These are phyloP conservation scores for Avahi laniger DNA, from an alignment of 2,797 vertebrate genomes.

Conservation along the genomic window DNA sequence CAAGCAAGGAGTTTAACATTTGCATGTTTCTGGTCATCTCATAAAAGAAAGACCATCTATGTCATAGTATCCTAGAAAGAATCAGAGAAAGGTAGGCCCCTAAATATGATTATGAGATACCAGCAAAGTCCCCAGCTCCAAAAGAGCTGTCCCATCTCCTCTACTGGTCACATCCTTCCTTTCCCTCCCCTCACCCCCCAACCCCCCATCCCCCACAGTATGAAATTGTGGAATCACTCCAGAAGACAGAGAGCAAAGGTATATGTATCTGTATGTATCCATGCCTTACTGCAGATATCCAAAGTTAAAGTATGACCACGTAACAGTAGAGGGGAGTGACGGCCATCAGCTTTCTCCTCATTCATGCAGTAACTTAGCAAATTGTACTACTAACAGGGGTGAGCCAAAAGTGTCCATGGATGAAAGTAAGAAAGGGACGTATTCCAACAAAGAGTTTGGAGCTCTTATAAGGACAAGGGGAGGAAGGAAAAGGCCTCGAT, in stretches of 20 bases:
- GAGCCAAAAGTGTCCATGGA: not conserved
- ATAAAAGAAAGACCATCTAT: not conserved
- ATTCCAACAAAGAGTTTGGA: not conserved
- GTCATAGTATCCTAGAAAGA: not conserved
- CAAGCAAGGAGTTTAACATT: not conserved
- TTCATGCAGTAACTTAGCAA: not conserved
- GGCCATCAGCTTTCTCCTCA: not conserved
- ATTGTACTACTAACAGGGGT: not conserved
- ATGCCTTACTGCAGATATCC: no score
- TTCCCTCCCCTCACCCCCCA: not conserved
- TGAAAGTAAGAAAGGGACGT: not conserved
- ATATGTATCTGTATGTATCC: not conserved
- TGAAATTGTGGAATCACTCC: not conserved
- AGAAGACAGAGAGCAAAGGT: not conserved
- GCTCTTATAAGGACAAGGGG: not conserved
- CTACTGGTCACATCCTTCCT: no score
- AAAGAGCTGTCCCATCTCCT: not conserved
- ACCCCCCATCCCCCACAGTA: not conserved
- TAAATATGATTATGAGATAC: not conserved
- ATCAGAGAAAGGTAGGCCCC: not conserved
- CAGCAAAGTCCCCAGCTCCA: not conserved
- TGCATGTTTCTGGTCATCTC: not conserved
- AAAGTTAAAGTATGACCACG: not conserved
- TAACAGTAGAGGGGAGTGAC: not conserved
- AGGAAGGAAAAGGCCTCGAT: not conserved